phyloP scores from a whole-genome alignment of 2,888 invertebrate genomes.

The Rugalucina vietnamica region DNA sequence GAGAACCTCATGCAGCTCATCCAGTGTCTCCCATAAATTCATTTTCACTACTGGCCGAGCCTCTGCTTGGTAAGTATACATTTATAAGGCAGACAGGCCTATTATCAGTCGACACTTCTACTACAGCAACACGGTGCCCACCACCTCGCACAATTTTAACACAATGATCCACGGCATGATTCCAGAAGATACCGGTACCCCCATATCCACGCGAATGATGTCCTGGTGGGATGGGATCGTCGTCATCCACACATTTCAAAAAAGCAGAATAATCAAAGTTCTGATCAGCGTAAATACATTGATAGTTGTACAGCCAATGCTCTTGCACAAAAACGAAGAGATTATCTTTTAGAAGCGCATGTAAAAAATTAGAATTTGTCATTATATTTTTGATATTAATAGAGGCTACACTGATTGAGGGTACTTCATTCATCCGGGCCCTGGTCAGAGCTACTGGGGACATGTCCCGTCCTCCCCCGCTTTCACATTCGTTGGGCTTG shows the following conservation, averaged over 20 bases:
- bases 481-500: not conserved
- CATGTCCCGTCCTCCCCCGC: no score
- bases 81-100: not conserved
- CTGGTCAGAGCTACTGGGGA: no score
- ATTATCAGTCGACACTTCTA: not conserved
- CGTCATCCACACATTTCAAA: not conserved
- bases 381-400: not conserved
- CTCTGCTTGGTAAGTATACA: not conserved
- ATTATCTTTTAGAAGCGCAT: not conserved
- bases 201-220: not conserved
- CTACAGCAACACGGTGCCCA: not conserved
- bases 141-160: not conserved
- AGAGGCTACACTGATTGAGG: not conserved
- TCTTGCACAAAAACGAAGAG: not conserved
- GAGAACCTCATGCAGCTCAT: conserved; percentile 10
- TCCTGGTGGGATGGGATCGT: not conserved
- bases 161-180: not conserved
- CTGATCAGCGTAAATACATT: not conserved
- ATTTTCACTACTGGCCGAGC: not conserved
- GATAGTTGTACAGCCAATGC: not conserved
- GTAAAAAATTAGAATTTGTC: not conserved
- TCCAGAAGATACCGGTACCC: not conserved
- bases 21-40: not conserved
- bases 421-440: no score
- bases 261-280: not conserved